phyloP scores from a whole-genome alignment of 2,797 vertebrate genomes.

The Gallinago stenura region DNA sequence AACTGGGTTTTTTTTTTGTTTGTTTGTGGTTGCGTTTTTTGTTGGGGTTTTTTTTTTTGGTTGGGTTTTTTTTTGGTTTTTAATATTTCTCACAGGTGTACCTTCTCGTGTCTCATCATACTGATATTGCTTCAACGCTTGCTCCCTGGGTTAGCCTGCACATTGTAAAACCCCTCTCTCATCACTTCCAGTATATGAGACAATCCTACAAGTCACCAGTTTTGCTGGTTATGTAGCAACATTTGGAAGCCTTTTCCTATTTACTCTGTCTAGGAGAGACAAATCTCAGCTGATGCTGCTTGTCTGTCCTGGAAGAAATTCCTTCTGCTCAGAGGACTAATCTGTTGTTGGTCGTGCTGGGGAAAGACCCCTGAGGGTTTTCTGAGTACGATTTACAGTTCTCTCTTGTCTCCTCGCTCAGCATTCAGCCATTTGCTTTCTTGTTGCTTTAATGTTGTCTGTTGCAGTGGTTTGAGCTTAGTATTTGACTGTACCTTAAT shows the following conservation, averaged over 20 bases:
- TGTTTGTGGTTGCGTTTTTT: too few species aligned
- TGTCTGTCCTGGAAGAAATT: conserved; percentile 3
- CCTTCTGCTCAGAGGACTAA: background rate
- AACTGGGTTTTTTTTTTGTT: background rate
- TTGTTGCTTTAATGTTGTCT: background rate
- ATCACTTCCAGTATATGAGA: background rate
- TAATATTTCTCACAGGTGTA: background rate
- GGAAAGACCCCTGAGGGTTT: background rate
- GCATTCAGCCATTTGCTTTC: conserved; percentile 10
- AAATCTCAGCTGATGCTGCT: background rate
- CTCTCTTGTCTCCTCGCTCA: background rate
- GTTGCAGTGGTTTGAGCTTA: background rate
- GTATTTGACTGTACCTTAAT: background rate
- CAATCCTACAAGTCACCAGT: background rate
- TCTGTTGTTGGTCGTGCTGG: background rate
- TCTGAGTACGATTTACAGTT: background rate
- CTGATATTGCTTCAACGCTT: background rate
- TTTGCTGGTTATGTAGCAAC: background rate
- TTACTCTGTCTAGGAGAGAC: background rate
- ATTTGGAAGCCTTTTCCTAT: background rate
- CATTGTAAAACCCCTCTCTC: background rate
- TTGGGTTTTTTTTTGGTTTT: fast-evolving
- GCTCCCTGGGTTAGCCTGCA: background rate
- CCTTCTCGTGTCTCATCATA: background rate
- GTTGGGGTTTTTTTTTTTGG: too few species aligned